A percentile compares a stretch with the other conserved stretches of the same genome.
Conservation (phyloP, 2,888 invertebrate species). For the Bruchidius siliquastri region DNA sequence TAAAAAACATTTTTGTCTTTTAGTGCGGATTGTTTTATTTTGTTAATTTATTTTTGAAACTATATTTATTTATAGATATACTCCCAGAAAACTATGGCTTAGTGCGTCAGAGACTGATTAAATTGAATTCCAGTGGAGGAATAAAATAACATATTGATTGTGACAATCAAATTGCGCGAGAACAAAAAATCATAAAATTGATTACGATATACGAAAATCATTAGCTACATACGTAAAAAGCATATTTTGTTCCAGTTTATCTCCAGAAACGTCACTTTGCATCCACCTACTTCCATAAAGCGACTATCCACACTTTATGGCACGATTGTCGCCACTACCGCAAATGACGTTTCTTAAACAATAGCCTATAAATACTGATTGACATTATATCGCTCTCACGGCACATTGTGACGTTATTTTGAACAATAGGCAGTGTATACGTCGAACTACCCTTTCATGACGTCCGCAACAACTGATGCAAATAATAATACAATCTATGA, state of each 20-base stretch:
- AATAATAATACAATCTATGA: too few relatives aligned
- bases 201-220: neutral
- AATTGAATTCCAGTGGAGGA: too few relatives aligned
- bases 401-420: slow-evolving; percentile 40
- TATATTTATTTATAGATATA: too few relatives aligned
- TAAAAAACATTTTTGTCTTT: too few relatives aligned
- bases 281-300: neutral
- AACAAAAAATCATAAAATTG: neutral
- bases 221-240: neutral
- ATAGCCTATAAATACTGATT: neutral
- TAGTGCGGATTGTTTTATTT: too few relatives aligned
- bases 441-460: neutral
- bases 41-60: too few relatives aligned
- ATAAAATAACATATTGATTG: too few relatives aligned
- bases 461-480: neutral
- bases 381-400: neutral
- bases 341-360: neutral
- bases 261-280: neutral
- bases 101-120: too few relatives aligned
- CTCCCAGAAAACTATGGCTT: too few relatives aligned
- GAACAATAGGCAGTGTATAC: slow-evolving; percentile 15
- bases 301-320: neutral
- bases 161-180: neutral
- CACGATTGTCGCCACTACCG: neutral
- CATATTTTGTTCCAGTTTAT: neutral